Percentiles rank a stretch among this genome's conserved stretches.
These are phyloP conservation scores for Sicus ferrugineus DNA, from an alignment of 2,888 invertebrate genomes.

Conservation along the genomic window DNA sequence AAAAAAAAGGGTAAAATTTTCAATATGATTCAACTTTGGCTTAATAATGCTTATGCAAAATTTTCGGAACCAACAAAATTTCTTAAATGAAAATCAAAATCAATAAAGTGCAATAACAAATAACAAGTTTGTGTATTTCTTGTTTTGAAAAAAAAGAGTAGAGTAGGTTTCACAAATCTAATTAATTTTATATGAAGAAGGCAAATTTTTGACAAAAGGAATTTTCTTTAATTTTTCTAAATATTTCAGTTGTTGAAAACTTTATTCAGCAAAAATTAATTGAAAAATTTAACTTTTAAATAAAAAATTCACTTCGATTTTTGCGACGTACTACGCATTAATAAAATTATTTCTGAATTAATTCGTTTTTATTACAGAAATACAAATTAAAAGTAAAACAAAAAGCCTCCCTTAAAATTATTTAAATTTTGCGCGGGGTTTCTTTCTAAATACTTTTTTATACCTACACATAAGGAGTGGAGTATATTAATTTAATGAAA, in stretches of 20 bases:
- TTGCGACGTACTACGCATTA: neutral
- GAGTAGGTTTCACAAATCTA: too few species aligned
- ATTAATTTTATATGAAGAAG: too few species aligned
- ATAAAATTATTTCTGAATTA: too few species aligned
- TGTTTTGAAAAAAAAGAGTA: too few species aligned
- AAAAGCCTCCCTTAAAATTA: slow-evolving; percentile 18
- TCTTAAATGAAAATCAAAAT: slow-evolving; percentile 21
- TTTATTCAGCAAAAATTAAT: neutral
- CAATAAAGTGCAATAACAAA: slow-evolving; percentile 22
- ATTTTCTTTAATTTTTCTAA: too few species aligned
- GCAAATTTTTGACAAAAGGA: too few species aligned
- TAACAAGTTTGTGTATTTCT: neutral
- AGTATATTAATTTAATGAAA: too few species aligned
- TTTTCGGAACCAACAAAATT: slow-evolving; percentile 22
- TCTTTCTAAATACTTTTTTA: neutral
- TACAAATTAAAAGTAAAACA: neutral
- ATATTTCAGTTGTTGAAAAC: too few species aligned
- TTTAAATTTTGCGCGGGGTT: slow-evolving; percentile 12
- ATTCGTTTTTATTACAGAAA: neutral
- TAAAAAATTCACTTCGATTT: neutral
- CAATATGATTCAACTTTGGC: slow-evolving; percentile 8
- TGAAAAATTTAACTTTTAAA: neutral
- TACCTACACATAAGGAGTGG: too few species aligned
- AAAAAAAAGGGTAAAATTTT: slow-evolving; percentile 13
- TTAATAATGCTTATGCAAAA: slow-evolving; percentile 14